phyloP scores from a whole-genome alignment of 2,113 vertebrate genomes.

The cattle (Bos taurus) region ARS-UCD2.0 NC_037334.1:48910501-48911000 shows the following conservation, averaged over 20 bases:
- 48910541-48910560: not conserved
- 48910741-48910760: not conserved
- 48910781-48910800: not conserved
- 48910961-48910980: not conserved
- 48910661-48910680: not conserved
- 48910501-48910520: not conserved
- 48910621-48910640: not conserved
- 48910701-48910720: not conserved
- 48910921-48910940: not conserved
- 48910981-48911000: not conserved
- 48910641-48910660: not conserved
- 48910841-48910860: not conserved
- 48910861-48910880: not conserved
- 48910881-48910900: not conserved
- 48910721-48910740: not conserved
- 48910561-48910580: rapidly evolving
- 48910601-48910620: not conserved
- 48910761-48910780: rapidly evolving
- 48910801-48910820: not conserved
- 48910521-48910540: not conserved
- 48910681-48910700: not conserved
- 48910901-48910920: not conserved
- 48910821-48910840: not conserved
- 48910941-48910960: not conserved
- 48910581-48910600: not conserved